Base-by-base conservation (phyloP, 2,797 vertebrate genomes). In the Chaunax sp. region DNA sequence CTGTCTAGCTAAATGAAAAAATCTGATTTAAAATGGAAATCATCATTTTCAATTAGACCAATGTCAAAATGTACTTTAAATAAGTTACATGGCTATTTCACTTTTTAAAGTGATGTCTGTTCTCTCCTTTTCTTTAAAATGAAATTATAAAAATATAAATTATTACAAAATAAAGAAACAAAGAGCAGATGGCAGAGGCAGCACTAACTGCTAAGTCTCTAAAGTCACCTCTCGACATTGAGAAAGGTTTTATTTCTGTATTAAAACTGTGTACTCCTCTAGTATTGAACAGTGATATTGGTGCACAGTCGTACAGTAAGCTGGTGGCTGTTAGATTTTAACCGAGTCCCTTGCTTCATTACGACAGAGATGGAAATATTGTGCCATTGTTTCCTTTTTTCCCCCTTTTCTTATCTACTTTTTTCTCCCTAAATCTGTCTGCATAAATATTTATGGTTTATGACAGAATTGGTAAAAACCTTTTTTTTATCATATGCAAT, bases 381-480 rank as follows among this genome's bases (percentile, higher is more conserved):
- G 64, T 59, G 22, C 50, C 56, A 20, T 41, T 54, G 51, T 78
- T 77, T 63, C 68, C 78, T 79, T 72, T 49, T n/a, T n/a, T n/a
- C n/a, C n/a, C n/a, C n/a, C n/a, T n/a, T n/a, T n/a, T n/a, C n/a
- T n/a, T n/a, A n/a, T n/a, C n/a, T n/a, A n/a, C n/a, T n/a, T n/a
- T n/a, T n/a, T n/a, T n/a, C n/a, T n/a, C n/a, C n/a, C n/a, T n/a
- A n/a, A n/a, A n/a, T n/a, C n/a, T n/a, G n/a, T n/a, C n/a, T n/a
- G n/a, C n/a, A n/a, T n/a, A n/a, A n/a, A n/a, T n/a, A n/a, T n/a
- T n/a, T n/a, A n/a, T n/a, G n/a, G n/a, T n/a, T n/a, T n/a, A n/a
- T n/a, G n/a, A n/a, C n/a, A n/a, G n/a, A n/a, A n/a, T n/a, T n/a
- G n/a, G n/a, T n/a, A n/a, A n/a, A n/a, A n/a, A n/a, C n/a, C n/a